A percentile compares a stretch with the other conserved stretches of the same genome.
Evolutionary conservation across 2,888 invertebrate species (phyloP).

Genomic region (Loripinus fragilis): DNA sequence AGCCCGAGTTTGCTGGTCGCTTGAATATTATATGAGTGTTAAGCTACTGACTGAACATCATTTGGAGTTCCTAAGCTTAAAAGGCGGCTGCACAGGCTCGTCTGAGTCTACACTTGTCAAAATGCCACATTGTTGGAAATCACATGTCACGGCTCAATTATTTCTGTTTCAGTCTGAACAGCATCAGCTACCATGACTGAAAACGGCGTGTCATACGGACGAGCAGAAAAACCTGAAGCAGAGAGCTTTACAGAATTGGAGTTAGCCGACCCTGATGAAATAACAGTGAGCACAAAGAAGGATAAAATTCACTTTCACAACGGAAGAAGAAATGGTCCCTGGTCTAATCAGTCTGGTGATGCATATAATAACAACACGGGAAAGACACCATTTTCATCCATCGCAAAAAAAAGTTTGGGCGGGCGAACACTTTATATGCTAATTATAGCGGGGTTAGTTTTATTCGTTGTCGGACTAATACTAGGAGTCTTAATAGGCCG

Average conservation of each 20-base stretch:
- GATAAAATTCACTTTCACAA: not conserved
- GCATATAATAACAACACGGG: not conserved
- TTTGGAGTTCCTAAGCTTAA: no score
- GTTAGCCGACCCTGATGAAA: not conserved
- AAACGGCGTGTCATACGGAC: not conserved
- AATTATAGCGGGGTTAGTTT: not conserved
- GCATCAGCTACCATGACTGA: not conserved
- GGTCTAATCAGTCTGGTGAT: not conserved
- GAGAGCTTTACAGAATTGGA: not conserved
- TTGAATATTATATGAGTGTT: no score
- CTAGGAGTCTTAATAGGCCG: constrained; percentile 48
- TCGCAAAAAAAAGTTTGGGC: not conserved
- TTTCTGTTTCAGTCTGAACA: not conserved
- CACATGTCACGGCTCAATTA: no score
- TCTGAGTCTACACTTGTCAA: no score
- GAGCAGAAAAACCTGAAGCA: not conserved
- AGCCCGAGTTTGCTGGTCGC: no score
- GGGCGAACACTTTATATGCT: not conserved
- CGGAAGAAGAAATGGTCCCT: not conserved
- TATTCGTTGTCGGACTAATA: constrained; percentile 40
- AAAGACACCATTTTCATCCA: not conserved
- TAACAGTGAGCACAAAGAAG: not conserved
- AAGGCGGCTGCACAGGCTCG: no score
- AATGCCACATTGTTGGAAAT: no score
- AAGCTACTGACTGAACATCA: no score